These are phyloP conservation scores for Petrocephalus sullivani DNA, from an alignment of 2,797 vertebrate genomes.

Conservation along the genomic window DNA sequence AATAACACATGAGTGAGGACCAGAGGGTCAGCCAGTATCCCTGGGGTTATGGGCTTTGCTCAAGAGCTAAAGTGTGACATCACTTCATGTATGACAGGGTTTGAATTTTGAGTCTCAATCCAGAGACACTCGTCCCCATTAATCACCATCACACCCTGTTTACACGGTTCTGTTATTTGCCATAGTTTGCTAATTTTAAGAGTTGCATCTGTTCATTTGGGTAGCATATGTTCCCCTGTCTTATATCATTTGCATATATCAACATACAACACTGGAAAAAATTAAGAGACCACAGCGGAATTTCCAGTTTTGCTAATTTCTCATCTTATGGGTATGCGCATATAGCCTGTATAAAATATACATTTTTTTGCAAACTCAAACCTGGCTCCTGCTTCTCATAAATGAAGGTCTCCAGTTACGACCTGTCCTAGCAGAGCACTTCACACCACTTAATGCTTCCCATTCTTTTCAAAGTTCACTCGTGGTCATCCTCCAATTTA, in stretches of 20 bases:
- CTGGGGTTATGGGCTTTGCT: neutral
- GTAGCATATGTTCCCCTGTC: neutral
- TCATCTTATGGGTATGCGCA: too few relatives aligned
- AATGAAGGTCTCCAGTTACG: too few relatives aligned
- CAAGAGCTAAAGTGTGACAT: neutral
- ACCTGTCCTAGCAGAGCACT: too few relatives aligned
- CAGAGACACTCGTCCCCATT: neutral
- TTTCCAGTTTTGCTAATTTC: too few relatives aligned
- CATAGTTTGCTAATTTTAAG: neutral
- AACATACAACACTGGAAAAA: neutral
- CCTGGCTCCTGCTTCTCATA: too few relatives aligned
- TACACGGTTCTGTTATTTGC: neutral
- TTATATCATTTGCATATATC: neutral
- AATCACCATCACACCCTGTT: neutral
- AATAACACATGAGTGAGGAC: neutral
- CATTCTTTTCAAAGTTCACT: too few relatives aligned
- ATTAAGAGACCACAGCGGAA: too few relatives aligned
- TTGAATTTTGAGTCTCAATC: neutral
- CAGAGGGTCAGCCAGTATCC: neutral
- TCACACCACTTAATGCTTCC: too few relatives aligned
- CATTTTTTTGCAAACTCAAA: too few relatives aligned
- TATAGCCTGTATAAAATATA: too few relatives aligned
- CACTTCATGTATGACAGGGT: neutral
- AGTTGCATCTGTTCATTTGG: neutral
- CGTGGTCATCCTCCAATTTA: too few relatives aligned